Evolutionary conservation across 2,888 invertebrate genomes (phyloP).

Genomic region (Hedychridium roseum): DNA sequence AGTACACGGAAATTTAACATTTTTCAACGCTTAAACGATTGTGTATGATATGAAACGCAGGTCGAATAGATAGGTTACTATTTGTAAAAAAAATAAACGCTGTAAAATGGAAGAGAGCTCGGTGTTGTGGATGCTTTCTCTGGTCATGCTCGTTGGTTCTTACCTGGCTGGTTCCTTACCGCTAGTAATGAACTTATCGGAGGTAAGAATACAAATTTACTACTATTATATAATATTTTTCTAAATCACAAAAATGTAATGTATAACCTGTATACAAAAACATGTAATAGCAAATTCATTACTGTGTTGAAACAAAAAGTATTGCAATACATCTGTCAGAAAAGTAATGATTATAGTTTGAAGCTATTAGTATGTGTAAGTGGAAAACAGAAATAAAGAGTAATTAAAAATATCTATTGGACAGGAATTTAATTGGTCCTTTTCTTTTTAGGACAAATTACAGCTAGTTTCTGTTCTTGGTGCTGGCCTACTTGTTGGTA

Average conservation of each 20-base stretch:
- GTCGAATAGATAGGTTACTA: not conserved
- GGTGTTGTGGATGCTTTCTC: constrained; percentile 81
- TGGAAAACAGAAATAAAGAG: no score
- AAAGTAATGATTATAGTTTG: no score
- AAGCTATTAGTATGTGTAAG: no score
- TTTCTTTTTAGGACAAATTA: constrained; percentile 81
- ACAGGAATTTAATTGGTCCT: not conserved
- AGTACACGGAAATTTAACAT: constrained; percentile 1
- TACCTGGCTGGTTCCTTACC: constrained; percentile 96
- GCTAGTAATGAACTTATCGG: constrained; percentile 90
- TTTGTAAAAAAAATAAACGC: no score
- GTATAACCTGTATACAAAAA: no score
- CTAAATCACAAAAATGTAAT: no score
- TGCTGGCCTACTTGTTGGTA: constrained; percentile 96
- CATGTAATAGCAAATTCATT: no score
- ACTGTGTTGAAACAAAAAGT: no score
- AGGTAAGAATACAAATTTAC: constrained; percentile 71
- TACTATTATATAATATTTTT: not conserved
- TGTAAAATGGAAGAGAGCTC: constrained; percentile 83
- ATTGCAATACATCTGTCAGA: no score
- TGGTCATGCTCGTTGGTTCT: constrained; percentile 96
- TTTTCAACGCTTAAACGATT: constrained; percentile 4
- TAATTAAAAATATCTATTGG: not conserved
- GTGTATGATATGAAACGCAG: not conserved
- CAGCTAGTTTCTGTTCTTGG: constrained; percentile 94